Evolutionary conservation across 2,888 invertebrate species (phyloP), one percentile per base, ranked within the genome.

Genomic region (Crocallis elinguaria): DNA sequence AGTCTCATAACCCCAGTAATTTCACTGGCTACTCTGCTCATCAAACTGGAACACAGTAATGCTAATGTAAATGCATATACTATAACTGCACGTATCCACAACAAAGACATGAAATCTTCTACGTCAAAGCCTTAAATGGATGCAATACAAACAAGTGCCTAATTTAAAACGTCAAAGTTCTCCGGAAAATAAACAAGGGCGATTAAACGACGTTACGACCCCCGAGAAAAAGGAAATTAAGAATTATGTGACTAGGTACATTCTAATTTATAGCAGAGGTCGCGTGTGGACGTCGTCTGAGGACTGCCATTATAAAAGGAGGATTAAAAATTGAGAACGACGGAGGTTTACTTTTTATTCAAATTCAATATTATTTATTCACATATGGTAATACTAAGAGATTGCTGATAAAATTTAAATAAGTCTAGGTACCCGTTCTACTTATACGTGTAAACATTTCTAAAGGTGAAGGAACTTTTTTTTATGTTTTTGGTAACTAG

Each of bases 231-330:
- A 55, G 58, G 62, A 61, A 71, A 67, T 62, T 59, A 64, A 61
- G 62, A 57, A 65, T 61, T 65, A 66, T 66, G 37, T 62, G 57
- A 64, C 57, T n/a, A n/a, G 56, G 49, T 45, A 55, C 56, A 50
- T 53, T 43, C 43, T 61, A 54, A 64, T 60, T 63, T 33, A 41
- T 49, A 53, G 57, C 57, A 44, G 66, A 49, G 58, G 48, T 66
- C 53, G 66, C 62, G 64, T 64, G 66, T 29, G 41, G 41, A 45
- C 39, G 12, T n/a, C 17, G 14, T 21, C 39, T 23, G 6, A 16
- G 21, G 27, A 3, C 17, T 29, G 30, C 14, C n/a, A 11, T 23
- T 12, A 23, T 29, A 38, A 30, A 46, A 19, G n/a, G 13, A 36
- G 11, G 32, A 48, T 38, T 46, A 17, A 4, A 32, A 41, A 12